Evolutionary conservation across 2,888 invertebrate genomes (phyloP).

Genomic region (Anorthoa munda): DNA sequence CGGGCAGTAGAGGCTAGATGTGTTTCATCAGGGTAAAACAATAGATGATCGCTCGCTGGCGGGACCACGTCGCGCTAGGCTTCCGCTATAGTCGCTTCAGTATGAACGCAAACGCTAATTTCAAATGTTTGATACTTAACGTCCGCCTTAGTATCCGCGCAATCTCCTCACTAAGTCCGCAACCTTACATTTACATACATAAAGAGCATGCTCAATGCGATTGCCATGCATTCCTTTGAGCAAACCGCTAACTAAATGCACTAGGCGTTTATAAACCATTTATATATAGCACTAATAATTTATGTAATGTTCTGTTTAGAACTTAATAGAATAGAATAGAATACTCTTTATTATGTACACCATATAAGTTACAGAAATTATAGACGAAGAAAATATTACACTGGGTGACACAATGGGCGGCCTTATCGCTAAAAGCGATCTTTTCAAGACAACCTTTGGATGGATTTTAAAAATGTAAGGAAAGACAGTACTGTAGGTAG

Average conservation of each 20-base stretch:
- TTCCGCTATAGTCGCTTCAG: neutral
- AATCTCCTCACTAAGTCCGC: neutral
- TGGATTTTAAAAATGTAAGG: too few relatives aligned
- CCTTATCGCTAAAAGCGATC: too few relatives aligned
- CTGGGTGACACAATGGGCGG: too few relatives aligned
- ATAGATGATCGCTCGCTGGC: neutral
- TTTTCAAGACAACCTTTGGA: too few relatives aligned
- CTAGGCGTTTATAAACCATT: constrained; percentile 33
- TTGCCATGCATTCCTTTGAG: constrained; percentile 68
- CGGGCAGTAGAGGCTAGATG: neutral
- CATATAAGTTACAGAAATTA: too few relatives aligned
- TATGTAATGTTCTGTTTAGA: constrained; percentile 49
- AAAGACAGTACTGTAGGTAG: too few relatives aligned
- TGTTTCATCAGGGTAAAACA: neutral
- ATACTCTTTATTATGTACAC: too few relatives aligned
- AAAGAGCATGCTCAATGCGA: constrained; percentile 47
- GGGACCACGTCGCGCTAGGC: too few relatives aligned
- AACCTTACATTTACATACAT: constrained; percentile 55
- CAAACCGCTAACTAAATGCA: constrained; percentile 69
- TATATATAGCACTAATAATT: constrained; percentile 57
- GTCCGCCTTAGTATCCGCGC: too few relatives aligned
- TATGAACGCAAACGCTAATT: neutral
- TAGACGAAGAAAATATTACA: too few relatives aligned
- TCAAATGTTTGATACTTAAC: neutral
- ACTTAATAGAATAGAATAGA: too few relatives aligned